Conservation (phyloP, 2,888 invertebrate genomes). For the Drosophila mettleri region DNA sequence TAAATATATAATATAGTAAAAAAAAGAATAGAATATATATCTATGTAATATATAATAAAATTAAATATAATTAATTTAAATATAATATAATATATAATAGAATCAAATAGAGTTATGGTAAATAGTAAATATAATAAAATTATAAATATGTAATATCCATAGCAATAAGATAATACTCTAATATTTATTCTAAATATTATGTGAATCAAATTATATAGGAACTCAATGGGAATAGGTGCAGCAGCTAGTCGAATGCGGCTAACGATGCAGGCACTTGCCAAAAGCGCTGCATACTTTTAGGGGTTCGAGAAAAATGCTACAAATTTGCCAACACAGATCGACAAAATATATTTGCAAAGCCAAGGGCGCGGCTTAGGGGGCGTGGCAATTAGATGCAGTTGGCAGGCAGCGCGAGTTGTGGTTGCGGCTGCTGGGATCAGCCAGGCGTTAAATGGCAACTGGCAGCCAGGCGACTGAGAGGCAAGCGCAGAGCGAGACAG, state of each 20-base stretch:
- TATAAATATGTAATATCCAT: too few relatives aligned
- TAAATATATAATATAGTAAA: too few relatives aligned
- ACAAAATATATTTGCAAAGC: neutral
- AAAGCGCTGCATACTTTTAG: constrained; percentile 18
- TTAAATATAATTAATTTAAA: neutral
- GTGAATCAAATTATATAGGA: neutral
- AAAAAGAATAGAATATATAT: too few relatives aligned
- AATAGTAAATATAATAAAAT: too few relatives aligned
- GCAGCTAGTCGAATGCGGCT: neutral
- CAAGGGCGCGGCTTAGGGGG: constrained; percentile 3
- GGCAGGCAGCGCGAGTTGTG: constrained; percentile 22
- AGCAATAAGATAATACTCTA: too few relatives aligned
- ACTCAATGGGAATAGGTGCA: too few relatives aligned
- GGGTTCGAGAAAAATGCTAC: neutral
- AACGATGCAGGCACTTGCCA: neutral
- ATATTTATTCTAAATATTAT: too few relatives aligned
- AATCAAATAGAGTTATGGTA: too few relatives aligned
- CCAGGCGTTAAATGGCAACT: constrained; percentile 75
- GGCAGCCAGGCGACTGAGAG: constrained; percentile 53
- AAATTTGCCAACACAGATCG: neutral
- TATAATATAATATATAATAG: too few relatives aligned
- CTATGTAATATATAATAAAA: too few relatives aligned
- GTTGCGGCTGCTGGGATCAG: constrained; percentile 56
- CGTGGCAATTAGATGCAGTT: constrained; percentile 54
- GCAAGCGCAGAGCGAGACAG: neutral